phyloP scores from a whole-genome alignment of 2,113 vertebrate species.

The Uropsilus gracilis region DNA sequence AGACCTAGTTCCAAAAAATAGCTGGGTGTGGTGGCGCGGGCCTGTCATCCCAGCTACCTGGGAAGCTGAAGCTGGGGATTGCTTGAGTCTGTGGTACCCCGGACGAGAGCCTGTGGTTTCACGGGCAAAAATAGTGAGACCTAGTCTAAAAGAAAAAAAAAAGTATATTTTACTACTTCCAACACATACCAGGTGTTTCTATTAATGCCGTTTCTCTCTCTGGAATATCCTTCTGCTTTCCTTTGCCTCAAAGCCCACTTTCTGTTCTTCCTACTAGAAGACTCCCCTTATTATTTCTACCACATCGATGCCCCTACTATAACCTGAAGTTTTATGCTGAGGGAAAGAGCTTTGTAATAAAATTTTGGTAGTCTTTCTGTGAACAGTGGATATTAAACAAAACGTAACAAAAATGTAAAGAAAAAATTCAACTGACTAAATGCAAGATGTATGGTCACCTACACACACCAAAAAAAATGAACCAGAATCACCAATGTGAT shows the following conservation, averaged over 20 bases:
- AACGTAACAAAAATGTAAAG: neutral
- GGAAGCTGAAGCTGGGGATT: too few species aligned
- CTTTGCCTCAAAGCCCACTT: neutral
- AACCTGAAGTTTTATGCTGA: neutral
- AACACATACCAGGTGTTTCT: neutral
- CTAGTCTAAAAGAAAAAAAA: too few species aligned
- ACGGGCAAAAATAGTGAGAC: too few species aligned
- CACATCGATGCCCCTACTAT: neutral
- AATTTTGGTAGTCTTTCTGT: neutral
- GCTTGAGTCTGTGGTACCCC: too few species aligned
- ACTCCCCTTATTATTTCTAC: neutral
- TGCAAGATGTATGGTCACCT: neutral
- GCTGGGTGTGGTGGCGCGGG: too few species aligned
- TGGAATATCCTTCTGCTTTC: neutral
- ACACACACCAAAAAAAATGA: neutral
- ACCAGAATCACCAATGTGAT: neutral
- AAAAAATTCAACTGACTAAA: neutral
- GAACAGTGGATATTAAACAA: slow-evolving; percentile 25
- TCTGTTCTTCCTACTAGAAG: neutral
- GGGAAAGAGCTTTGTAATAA: neutral
- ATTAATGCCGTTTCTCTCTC: neutral
- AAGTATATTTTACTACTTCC: neutral
- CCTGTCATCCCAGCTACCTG: too few species aligned
- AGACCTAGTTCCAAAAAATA: too few species aligned
- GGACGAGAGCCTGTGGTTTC: too few species aligned